phyloP scores from a whole-genome alignment of 2,113 vertebrate genomes.

The Chaenocephalus aceratus region DNA sequence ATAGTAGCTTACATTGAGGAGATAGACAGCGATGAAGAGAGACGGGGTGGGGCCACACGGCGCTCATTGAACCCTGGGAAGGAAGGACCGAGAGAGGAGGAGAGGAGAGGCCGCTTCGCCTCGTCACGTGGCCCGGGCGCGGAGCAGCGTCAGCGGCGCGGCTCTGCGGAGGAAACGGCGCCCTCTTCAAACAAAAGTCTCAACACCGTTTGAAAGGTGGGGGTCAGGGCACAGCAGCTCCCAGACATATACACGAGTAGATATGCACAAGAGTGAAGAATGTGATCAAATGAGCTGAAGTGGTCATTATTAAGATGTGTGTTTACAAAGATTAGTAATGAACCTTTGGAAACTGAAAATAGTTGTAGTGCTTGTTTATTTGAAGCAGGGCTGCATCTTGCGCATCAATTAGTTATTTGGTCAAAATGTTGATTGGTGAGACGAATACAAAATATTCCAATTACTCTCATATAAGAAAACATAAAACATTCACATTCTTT shows the following conservation, averaged over 20 bases:
- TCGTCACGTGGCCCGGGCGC: conserved; percentile 84
- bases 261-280: no score
- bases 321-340: neutral
- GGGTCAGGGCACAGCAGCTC: neutral
- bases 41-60: conserved; percentile 88
- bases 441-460: no score
- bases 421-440: no score
- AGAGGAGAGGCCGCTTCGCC: conserved; percentile 68
- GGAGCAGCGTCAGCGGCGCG: conserved; percentile 78
- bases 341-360: neutral
- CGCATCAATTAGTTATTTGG: no score
- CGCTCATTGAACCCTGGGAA: conserved; percentile 89
- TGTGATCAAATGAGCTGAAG: no score
- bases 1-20: conserved; percentile 77
- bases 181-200: conserved; percentile 78
- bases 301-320: neutral
- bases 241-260: neutral
- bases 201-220: neutral
- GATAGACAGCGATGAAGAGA: conserved; percentile 76
- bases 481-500: no score
- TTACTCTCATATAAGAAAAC: no score
- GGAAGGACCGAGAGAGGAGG: conserved; percentile 72
- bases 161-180: conserved; percentile 79
- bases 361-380: neutral
- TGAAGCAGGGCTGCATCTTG: neutral